Base-by-base conservation (phyloP, 2,888 invertebrate genomes). In the Epirrhoe alternata region DNA sequence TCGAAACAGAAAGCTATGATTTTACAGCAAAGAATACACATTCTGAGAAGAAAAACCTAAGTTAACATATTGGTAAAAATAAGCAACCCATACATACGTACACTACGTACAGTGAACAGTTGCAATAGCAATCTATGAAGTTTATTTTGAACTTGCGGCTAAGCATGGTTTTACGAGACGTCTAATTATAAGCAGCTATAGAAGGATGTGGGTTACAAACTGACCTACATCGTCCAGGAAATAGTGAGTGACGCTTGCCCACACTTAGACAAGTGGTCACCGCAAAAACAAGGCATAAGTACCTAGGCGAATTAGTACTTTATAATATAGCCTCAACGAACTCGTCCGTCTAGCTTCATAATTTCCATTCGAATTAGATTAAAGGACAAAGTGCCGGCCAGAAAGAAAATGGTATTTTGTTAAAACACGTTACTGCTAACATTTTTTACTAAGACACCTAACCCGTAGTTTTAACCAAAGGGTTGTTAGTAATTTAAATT, bases 201-300 rank as follows among this genome's bases (percentile, higher is more conserved):
- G 70, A 71, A 70, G 71, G 70, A 73, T 75, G 69, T 75, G 72
- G 66, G 72, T 75, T 76, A 71, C 75, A 69, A 74, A 71, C 73
- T 78, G 77, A 75, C 75, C 75, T 71, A 75, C 70, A 72, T 74
- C 58, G 65, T 62, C 53, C 67, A 70, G 71, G 74, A 75, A 77
- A 74, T 75, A 75, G 70, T 70, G 69, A 75, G 70, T 70, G 69
- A 61, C 50, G 47, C 33, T 59, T 56, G 30, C n/a, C 47, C 54
- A 47, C 35, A 10, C 42, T 51, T 57, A 63, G 45, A 52, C 52
- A 45, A 63, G 30, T 35, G 61, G 45, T 52, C 35, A 35, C 31
- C 10, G 14, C 30, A 38, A n/a, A 30, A 59, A 38, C 38, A 5
- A 49, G 35, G 12, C 54, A n/a, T 24, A 24, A 3, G 24, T 24